These are phyloP conservation scores for Pteronura brasiliensis DNA, from an alignment of 2,113 vertebrate genomes.

Conservation along the genomic window DNA sequence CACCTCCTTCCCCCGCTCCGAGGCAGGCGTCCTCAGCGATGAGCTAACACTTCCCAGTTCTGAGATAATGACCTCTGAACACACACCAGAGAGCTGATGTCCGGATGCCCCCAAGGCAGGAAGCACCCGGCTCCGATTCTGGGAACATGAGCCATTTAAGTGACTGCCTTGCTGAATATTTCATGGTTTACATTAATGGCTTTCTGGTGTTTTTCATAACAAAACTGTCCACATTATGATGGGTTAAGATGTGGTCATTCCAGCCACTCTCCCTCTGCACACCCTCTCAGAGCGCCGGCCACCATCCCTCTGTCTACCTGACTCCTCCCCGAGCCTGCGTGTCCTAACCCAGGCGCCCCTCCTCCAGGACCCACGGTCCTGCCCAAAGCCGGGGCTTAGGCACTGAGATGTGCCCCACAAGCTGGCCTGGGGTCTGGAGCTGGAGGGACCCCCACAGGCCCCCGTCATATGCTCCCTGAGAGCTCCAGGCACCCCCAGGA, in stretches of 20 bases:
- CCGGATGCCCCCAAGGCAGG: background rate
- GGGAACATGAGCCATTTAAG: conserved; percentile 65
- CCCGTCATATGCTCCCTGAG: background rate
- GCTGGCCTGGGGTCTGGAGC: background rate
- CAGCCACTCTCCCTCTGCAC: background rate
- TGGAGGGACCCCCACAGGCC: background rate
- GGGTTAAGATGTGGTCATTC: conserved; percentile 59
- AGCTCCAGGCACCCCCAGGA: background rate
- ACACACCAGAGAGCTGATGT: background rate
- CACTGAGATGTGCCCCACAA: fast-evolving
- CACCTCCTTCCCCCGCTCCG: fast-evolving
- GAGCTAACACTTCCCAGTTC: background rate
- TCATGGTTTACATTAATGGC: conserved; percentile 76
- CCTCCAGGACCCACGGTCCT: fast-evolving
- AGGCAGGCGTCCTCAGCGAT: background rate
- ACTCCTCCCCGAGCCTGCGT: fast-evolving
- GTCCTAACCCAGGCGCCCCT: background rate
- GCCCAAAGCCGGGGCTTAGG: background rate
- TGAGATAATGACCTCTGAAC: background rate
- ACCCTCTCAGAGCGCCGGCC: fast-evolving
- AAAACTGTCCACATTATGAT: conserved; percentile 50
- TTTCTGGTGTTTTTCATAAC: conserved; percentile 76
- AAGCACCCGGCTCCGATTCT: conserved; percentile 56
- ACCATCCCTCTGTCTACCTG: fast-evolving
- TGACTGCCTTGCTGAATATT: conserved; percentile 75